These are phyloP conservation scores for Amphiprion ocellaris DNA, from an alignment of 2,113 vertebrate species.

Conservation along the genomic window DNA sequence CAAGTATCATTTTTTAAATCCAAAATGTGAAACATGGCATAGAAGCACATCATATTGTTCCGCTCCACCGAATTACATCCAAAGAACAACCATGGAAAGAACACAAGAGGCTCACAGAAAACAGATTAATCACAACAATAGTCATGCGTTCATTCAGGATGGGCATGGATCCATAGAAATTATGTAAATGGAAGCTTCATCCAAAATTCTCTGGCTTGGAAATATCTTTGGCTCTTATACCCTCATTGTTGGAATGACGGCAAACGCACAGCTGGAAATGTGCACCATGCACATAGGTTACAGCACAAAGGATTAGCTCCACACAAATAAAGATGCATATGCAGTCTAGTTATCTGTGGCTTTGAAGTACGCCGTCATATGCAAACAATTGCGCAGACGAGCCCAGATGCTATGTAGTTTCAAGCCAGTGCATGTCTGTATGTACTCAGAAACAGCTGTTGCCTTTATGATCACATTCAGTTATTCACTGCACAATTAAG, in stretches of 20 bases:
- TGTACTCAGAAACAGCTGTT: background rate
- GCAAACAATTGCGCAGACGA: constrained; percentile 1
- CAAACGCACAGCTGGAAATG: constrained; percentile 11
- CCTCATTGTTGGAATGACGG: background rate
- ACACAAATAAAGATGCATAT: constrained; percentile 15
- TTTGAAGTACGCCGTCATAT: constrained; percentile 16
- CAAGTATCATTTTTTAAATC: background rate
- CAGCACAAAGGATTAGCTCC: constrained; percentile 1
- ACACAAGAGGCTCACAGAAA: constrained; percentile 5
- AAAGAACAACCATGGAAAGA: background rate
- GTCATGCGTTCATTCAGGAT: background rate
- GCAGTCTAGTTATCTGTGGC: background rate
- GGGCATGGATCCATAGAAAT: background rate
- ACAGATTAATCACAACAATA: background rate
- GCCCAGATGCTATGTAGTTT: background rate
- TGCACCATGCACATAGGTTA: constrained; percentile 12
- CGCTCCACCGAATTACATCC: constrained; percentile 5
- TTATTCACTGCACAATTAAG: no score
- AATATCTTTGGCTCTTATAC: constrained; percentile 13
- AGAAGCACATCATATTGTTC: background rate
- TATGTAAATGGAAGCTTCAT: background rate
- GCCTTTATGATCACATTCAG: no score
- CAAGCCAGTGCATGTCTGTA: background rate
- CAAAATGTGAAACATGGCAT: background rate
- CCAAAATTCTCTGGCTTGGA: constrained; percentile 13